Percentiles rank a stretch among this genome's conserved stretches.
Conservation (phyloP, 2,113 vertebrate species). For the Myotis lucifugus region DNA sequence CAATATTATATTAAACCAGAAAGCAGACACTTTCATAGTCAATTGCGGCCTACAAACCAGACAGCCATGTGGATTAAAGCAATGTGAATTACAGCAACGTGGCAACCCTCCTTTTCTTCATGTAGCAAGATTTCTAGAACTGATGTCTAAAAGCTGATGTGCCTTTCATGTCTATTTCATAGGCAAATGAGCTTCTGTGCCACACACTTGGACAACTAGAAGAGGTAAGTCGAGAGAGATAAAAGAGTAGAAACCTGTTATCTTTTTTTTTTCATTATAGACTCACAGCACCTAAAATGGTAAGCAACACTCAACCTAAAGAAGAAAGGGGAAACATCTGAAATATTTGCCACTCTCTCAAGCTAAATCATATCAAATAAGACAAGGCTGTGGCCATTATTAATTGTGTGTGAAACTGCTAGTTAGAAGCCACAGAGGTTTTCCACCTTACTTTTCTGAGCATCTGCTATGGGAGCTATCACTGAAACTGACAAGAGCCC, state of each 20-base stretch:
- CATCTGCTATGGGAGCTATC: neutral
- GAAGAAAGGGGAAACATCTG: neutral
- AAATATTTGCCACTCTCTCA: neutral
- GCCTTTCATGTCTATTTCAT: neutral
- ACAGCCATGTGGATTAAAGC: neutral
- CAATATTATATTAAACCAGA: neutral
- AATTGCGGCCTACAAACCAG: neutral
- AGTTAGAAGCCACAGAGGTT: neutral
- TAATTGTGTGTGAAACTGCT: slow-evolving; percentile 7
- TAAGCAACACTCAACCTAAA: slow-evolving; percentile 3
- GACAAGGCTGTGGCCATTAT: neutral
- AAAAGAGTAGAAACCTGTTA: neutral
- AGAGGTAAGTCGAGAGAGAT: neutral
- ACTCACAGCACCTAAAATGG: slow-evolving; percentile 8
- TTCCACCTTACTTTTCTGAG: slow-evolving; percentile 21
- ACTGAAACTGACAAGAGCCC: slow-evolving; percentile 52
- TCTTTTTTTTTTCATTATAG: neutral
- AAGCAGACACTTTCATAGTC: neutral
- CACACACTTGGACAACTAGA: neutral
- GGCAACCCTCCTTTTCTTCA: neutral
- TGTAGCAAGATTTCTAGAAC: neutral
- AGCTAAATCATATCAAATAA: slow-evolving; percentile 43
- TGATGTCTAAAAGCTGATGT: neutral
- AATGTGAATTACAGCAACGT: neutral
- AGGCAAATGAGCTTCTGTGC: neutral